Evolutionary conservation across 1,140 invertebrate genomes (phyloP).

Genomic region (Drosophila dunni): DNA sequence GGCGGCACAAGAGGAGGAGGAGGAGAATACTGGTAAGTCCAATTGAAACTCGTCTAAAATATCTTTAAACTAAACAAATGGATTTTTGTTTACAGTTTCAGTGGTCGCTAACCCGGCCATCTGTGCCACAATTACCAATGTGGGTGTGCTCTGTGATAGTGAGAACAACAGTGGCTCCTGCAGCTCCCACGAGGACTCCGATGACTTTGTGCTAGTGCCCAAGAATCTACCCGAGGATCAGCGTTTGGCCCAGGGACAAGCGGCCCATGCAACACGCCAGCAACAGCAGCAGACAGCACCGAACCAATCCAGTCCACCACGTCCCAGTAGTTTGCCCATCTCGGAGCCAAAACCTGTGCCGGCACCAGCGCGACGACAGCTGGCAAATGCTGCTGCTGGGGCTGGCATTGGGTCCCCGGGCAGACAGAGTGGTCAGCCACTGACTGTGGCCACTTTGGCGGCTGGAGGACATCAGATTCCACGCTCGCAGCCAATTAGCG

Average conservation of each 20-base stretch:
- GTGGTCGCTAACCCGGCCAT: slow-evolving; percentile 83
- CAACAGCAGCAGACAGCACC: slow-evolving; percentile 56
- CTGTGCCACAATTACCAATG: slow-evolving; percentile 82
- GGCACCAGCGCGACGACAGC: slow-evolving; percentile 86
- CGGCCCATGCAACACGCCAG: slow-evolving; percentile 23
- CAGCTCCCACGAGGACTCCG: slow-evolving; percentile 89
- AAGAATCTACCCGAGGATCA: slow-evolving; percentile 87
- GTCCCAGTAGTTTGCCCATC: slow-evolving; percentile 89
- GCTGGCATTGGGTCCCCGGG: slow-evolving; percentile 49
- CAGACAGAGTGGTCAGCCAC: slow-evolving; percentile 44
- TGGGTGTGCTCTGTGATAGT: slow-evolving; percentile 82
- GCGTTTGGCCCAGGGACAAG: slow-evolving; percentile 58
- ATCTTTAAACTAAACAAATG: neutral
- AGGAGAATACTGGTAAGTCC: slow-evolving; percentile 69
- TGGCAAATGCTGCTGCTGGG: slow-evolving; percentile 19
- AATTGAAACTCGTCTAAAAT: neutral
- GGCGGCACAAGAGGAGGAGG: slow-evolving; percentile 70
- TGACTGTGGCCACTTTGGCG: slow-evolving; percentile 62
- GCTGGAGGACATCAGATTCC: slow-evolving; percentile 86
- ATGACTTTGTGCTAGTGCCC: slow-evolving; percentile 95
- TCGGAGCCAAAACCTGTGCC: slow-evolving; percentile 93
- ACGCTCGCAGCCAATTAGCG: slow-evolving; percentile 92
- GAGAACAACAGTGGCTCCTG: slow-evolving; percentile 86
- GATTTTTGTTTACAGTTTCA: slow-evolving; percentile 58
- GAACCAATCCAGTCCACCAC: slow-evolving; percentile 87